These are phyloP conservation scores for Operophtera brumata DNA, from an alignment of 2,888 invertebrate species.

Conservation along the genomic window DNA sequence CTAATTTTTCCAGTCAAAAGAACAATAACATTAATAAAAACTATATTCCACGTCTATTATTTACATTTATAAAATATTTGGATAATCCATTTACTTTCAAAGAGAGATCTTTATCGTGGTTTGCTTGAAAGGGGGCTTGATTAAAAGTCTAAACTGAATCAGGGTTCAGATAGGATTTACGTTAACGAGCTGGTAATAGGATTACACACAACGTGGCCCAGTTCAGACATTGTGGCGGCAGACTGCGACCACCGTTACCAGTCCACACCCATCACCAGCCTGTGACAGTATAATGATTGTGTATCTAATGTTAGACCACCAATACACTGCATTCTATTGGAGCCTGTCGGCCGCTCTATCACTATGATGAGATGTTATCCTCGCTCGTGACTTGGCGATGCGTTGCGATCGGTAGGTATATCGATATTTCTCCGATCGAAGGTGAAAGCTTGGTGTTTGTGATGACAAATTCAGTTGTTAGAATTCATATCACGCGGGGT, in stretches of 20 bases:
- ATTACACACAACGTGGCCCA: conserved; percentile 73
- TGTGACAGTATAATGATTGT: conserved; percentile 75
- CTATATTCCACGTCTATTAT: too few relatives aligned
- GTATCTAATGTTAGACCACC: conserved; percentile 59
- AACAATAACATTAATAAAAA: too few relatives aligned
- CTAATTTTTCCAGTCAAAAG: too few relatives aligned
- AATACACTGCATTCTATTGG: conserved; percentile 47
- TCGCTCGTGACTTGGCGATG: conserved; percentile 42
- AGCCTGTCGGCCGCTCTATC: conserved; percentile 52
- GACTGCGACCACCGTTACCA: conserved; percentile 36
- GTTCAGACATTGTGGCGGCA: conserved; percentile 60
- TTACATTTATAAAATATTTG: too few relatives aligned
- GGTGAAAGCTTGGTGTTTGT: conserved; percentile 58
- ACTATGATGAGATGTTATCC: conserved; percentile 47
- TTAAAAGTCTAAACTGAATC: conserved; percentile 46
- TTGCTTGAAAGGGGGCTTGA: conserved; percentile 32
- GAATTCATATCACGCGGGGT: conserved; percentile 69
- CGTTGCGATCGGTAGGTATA: conserved; percentile 27
- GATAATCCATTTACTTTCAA: too few relatives aligned
- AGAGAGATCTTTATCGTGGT: too few relatives aligned
- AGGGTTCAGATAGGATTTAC: conserved; percentile 64
- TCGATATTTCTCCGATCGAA: conserved; percentile 51
- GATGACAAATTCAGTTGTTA: conserved; percentile 57
- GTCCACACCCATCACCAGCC: conserved; percentile 61
- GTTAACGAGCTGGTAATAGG: conserved; percentile 77